Percentiles rank a stretch among this genome's conserved stretches.
phyloP scores from a whole-genome alignment of 2,888 invertebrate genomes.

The Orgyia antiqua region DNA sequence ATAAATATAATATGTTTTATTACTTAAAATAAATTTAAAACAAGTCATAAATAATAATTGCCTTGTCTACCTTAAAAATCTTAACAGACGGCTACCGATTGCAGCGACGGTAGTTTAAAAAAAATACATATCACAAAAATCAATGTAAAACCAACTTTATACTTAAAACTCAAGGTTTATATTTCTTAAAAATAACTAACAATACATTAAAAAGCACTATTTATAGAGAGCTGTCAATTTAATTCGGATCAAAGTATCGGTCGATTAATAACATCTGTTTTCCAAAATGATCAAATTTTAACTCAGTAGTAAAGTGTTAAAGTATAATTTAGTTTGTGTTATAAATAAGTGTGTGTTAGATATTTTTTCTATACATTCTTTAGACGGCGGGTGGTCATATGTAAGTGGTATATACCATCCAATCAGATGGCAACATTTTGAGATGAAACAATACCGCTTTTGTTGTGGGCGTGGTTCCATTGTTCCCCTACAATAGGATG shows the following conservation, averaged over 20 bases:
- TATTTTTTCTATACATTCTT: conserved; percentile 47
- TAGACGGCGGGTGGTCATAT: conserved; percentile 39
- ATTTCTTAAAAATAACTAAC: conserved; percentile 5
- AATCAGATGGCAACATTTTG: conserved; percentile 40
- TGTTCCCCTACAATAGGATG: conserved; percentile 72
- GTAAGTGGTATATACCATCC: conserved; percentile 37
- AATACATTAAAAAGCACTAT: conserved; percentile 29
- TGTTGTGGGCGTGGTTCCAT: conserved; percentile 57
- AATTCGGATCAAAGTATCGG: conserved; percentile 48
- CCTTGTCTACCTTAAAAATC: conserved; percentile 18
- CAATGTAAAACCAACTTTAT: conserved; percentile 5
- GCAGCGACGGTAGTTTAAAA: conserved; percentile 14
- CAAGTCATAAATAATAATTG: conserved; percentile 21
- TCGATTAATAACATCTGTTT: conserved; percentile 49
- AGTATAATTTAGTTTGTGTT: conserved; percentile 1
- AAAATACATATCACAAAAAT: conserved; percentile 6
- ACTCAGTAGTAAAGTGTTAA: conserved; percentile 5
- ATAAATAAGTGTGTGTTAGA: conserved; percentile 25
- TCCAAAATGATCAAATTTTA: conserved; percentile 13
- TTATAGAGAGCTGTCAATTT: conserved; percentile 59
- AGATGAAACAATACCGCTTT: conserved; percentile 71
- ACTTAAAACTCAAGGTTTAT: neutral
- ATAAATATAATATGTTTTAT: no score
- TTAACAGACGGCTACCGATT: conserved; percentile 14
- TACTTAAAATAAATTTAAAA: conserved; percentile 5